A percentile compares a stretch with the other conserved stretches of the same genome.
phyloP scores from a whole-genome alignment of 30 jellyfish, hydroid and myxozoan genomes.

The Hydractinia symbiolongicarpus region DNA sequence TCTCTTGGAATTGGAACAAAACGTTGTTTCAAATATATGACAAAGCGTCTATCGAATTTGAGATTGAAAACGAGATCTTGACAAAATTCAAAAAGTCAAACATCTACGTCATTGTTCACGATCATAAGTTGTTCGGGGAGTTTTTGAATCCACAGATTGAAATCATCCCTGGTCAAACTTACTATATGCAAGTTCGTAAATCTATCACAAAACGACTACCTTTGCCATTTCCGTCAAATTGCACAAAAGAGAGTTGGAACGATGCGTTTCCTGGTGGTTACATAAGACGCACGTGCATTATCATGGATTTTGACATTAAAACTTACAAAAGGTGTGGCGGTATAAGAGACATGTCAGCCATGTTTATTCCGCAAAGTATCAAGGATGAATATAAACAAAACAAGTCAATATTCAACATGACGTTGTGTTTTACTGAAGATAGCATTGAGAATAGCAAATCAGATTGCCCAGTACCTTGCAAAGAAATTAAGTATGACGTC shows the following conservation, averaged over 20 bases:
- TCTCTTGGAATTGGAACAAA: constrained; percentile 9
- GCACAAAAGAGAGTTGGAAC: neutral
- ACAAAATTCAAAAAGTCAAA: neutral
- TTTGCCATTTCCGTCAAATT: constrained; percentile 6
- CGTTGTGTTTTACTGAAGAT: neutral
- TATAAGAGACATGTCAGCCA: neutral
- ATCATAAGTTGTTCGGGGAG: neutral
- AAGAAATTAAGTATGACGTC: neutral
- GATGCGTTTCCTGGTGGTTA: neutral
- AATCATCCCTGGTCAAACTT: neutral
- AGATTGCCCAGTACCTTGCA: neutral
- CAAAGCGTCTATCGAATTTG: neutral
- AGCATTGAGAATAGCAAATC: neutral
- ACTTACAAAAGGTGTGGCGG: constrained; percentile 11
- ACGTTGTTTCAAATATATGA: constrained; percentile 2
- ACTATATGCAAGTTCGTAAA: neutral
- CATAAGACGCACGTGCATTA: neutral
- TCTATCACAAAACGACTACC: neutral
- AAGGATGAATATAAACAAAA: neutral
- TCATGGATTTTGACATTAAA: constrained; percentile 4
- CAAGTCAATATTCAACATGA: neutral
- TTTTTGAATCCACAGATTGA: constrained; percentile 17
- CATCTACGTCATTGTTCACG: neutral
- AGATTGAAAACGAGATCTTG: neutral
- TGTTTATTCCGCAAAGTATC: neutral